phyloP scores from a whole-genome alignment of 2,797 vertebrate genomes.

The Hoplostethus mediterraneus region DNA sequence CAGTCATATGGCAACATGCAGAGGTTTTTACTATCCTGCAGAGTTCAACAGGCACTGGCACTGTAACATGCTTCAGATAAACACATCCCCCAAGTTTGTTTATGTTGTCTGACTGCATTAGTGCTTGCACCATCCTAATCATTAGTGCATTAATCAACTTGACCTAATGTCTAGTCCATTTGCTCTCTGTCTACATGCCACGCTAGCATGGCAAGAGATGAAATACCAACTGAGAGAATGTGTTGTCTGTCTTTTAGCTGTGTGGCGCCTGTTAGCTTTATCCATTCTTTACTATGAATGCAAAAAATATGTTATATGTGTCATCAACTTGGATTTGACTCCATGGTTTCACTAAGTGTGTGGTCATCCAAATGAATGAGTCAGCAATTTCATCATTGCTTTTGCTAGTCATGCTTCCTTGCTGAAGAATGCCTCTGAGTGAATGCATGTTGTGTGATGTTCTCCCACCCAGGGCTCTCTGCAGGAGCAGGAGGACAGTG shows the following conservation, averaged over 20 bases:
- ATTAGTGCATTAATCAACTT: not conserved
- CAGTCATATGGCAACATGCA: not conserved
- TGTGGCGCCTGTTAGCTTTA: not conserved
- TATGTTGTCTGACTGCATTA: not conserved
- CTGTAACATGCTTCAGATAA: not conserved
- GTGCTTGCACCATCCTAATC: no score
- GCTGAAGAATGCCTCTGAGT: not conserved
- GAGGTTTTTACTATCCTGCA: no score
- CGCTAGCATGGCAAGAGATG: slow-evolving; percentile 57
- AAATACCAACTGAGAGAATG: slow-evolving; percentile 61
- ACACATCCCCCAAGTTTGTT: not conserved
- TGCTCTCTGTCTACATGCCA: slow-evolving; percentile 68
- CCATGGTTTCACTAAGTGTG: not conserved
- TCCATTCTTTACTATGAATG: not conserved
- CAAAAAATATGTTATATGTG: not conserved
- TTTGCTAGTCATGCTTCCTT: not conserved
- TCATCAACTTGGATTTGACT: not conserved
- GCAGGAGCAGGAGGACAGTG: slow-evolving; percentile 91
- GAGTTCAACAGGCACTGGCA: no score
- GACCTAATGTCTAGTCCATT: not conserved
- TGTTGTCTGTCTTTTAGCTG: slow-evolving; percentile 34
- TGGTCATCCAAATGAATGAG: not conserved
- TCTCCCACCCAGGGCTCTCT: slow-evolving; percentile 86
- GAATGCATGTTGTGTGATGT: not conserved
- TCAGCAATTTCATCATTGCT: not conserved